Evolutionary conservation across 2,888 invertebrate genomes (phyloP).

Genomic region (Dioctria linearis): DNA sequence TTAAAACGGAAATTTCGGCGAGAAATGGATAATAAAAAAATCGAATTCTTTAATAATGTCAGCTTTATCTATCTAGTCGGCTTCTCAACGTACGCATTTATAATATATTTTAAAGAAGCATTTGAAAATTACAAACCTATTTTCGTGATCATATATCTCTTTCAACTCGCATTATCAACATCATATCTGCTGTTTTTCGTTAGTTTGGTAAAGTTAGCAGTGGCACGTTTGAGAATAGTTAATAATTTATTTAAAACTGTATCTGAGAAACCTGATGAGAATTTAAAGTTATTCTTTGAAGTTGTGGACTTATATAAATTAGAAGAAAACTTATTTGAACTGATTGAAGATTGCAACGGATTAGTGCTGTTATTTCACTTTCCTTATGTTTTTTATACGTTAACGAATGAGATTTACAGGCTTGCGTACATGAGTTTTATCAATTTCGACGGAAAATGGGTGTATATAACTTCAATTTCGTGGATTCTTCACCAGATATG

Average conservation of each 20-base stretch:
- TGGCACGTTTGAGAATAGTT: constrained; percentile 20
- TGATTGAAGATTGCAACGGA: constrained; percentile 36
- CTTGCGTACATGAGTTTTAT: not conserved
- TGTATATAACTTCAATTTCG: not conserved
- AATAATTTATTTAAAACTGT: constrained; percentile 28
- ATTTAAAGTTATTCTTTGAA: constrained; percentile 25
- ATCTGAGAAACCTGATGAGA: not conserved
- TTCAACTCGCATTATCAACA: constrained; percentile 18
- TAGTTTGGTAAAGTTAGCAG: constrained; percentile 20
- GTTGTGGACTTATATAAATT: constrained; percentile 33
- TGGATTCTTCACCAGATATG: constrained; percentile 27
- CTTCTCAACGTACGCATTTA: not conserved
- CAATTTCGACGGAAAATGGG: not conserved
- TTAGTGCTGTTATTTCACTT: constrained; percentile 14
- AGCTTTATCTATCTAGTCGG: constrained; percentile 5
- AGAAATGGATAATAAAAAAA: constrained; percentile 3
- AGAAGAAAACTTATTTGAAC: constrained; percentile 14
- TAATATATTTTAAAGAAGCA: not conserved
- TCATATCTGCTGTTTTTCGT: constrained; percentile 25
- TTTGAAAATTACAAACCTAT: not conserved
- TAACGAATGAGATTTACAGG: constrained; percentile 38
- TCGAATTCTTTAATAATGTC: constrained; percentile 6
- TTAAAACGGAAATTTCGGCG: constrained; percentile 23
- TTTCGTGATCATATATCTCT: not conserved
- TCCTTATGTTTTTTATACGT: constrained; percentile 41